phyloP scores from a whole-genome alignment of 2,113 vertebrate species.

The Symphodus melops region DNA sequence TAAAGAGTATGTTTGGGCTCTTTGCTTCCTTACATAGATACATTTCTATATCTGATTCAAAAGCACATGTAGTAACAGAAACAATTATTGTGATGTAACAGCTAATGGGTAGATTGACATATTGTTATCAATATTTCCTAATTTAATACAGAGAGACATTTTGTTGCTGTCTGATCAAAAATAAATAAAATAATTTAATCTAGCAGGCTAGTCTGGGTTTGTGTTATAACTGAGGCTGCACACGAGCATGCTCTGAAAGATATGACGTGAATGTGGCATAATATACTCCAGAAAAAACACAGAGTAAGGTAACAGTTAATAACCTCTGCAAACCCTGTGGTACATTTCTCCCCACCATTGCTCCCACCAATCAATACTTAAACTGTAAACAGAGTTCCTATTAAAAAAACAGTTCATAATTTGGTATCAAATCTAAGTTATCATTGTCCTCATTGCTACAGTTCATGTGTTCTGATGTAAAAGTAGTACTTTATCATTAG shows the following conservation, averaged over 20 bases:
- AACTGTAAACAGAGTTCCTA: constrained; percentile 68
- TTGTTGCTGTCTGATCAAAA: too few relatives aligned
- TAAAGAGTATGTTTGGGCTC: too few relatives aligned
- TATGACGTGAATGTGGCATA: constrained; percentile 22
- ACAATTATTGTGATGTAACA: too few relatives aligned
- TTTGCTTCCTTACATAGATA: too few relatives aligned
- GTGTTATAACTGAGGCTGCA: background rate
- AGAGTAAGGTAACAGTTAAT: constrained; percentile 7
- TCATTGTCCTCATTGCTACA: constrained; percentile 56
- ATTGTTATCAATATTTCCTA: too few relatives aligned
- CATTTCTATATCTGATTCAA: too few relatives aligned
- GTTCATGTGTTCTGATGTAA: constrained; percentile 49
- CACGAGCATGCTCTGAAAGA: background rate
- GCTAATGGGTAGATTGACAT: too few relatives aligned
- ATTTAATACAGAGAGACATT: too few relatives aligned
- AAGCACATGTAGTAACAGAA: background rate
- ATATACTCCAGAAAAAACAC: constrained; percentile 9
- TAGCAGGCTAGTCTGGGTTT: background rate
- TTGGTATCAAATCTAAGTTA: constrained; percentile 58
- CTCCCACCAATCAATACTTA: constrained; percentile 12
- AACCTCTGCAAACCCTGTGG: constrained; percentile 10
- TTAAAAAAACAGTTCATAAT: constrained; percentile 62
- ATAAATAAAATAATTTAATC: too few relatives aligned
- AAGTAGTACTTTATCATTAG: constrained; percentile 22
- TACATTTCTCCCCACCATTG: constrained; percentile 29